Base-by-base conservation (phyloP, 2,113 vertebrate genomes). In the Zonotrichia leucophrys region DNA sequence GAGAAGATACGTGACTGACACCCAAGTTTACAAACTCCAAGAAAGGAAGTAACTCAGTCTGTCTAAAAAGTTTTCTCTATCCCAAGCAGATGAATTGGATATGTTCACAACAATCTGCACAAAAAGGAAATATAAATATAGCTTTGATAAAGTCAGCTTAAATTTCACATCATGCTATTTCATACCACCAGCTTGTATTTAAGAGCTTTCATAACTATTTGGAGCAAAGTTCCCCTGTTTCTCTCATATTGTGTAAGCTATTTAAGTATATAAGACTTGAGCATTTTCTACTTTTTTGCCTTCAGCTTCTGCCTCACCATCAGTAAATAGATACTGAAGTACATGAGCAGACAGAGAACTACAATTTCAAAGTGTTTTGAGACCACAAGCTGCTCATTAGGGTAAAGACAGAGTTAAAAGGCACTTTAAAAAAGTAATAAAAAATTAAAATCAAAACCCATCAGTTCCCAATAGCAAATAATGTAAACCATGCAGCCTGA, bases 301-400 rank as follows among this genome's bases (percentile, higher is more conserved):
- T 95, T 92, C 84, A 78, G 30, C 59, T 95, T 90, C 86, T 77
- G 27, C 93, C 92, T 95, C 86, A 74, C 66, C 96, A 86, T 97
- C 94, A 97, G 86, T 94, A 90, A 92, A 92, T 31, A 89, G 73
- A 93, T 74, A 97, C 82, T 96, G 90, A 97, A 97, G 92, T 93
- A 97, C 35, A 89, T 50, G 91, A 74, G 30, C 84, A 95, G 16
- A 25, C 12, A 83, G 35, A 92, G 69, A 95, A 90, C 4, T 73
- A 90, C 50, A 74, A 56, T 95, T 97, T 96, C 88, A 87, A 97
- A 97, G 75, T 14, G 7, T 66, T 69, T 42, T 59, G 23, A 92
- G 82, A 97, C 90, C 94, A 96, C 52, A 68, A 90, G 78, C 68
- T 90, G 82, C 64, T 97, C 86, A 77, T 74, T 85, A 58, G 85